Base-by-base conservation (phyloP, 2,113 vertebrate genomes). In the Ptychochromis oligacanthus region DNA sequence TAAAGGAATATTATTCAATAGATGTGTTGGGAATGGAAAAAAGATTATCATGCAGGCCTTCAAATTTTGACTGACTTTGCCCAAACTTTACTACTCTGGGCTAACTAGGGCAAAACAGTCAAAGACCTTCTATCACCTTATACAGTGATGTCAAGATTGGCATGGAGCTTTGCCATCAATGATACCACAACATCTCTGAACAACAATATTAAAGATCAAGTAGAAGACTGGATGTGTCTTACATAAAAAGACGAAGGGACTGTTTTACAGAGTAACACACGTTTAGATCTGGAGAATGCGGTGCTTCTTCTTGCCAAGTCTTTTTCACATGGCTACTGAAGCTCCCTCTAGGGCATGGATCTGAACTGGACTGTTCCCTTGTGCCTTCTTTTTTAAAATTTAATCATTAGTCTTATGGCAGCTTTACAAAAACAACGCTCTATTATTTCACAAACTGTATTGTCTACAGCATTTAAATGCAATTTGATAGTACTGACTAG, bases 1-100 rank as follows among this genome's bases (percentile, higher is more conserved):
- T 85, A 90, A 94, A 95, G 93, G 88, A 95, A 94, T 91, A 92
- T 95, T 85, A 96, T 95, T 97, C 95, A 94, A 94, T 93, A 90
- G 95, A 96, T 93, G 95, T 95, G 43, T 49, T 85, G 52, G 94
- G 93, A 88, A 85, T 96, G 95, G 93, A 55, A 40, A 70, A 75
- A 59, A 46, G 49, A 17, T 31, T 22, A n/a, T 26, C 6, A 22
- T 34, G 31, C 31, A 52, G 26, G 49, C 17, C 15, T 61, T 43
- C 6, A 38, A 28, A 49, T 81, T 20, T n/a, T 61, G 26, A 40
- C 2, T 9, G 6, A 87, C 12, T 28, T 65, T 34, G 7, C 26
- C 34, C n/a, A 77, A 92, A 83, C 28, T 79, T 79, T 62, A 80
- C 46, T 74, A 56, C 38, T 70, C 7, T 43, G 18, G 64, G 22